Evolutionary conservation across 2,888 invertebrate species (phyloP).

Genomic region (Sphaerophoria taeniata): DNA sequence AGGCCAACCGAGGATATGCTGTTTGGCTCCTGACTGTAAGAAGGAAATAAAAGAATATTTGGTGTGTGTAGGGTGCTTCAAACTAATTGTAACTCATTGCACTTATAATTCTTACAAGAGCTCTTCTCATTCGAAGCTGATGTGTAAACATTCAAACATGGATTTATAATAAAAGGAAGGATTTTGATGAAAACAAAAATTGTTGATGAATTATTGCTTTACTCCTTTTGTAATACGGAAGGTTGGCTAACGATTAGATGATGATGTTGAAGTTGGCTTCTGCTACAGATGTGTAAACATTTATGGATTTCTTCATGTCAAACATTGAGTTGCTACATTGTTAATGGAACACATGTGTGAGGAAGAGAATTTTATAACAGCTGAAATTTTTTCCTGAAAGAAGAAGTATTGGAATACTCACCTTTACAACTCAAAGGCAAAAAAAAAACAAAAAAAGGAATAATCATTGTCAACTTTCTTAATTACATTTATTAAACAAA

Average conservation of each 20-base stretch:
- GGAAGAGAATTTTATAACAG: too few relatives aligned
- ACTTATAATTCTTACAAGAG: conserved; percentile 72
- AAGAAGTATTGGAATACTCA: too few relatives aligned
- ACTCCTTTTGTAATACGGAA: conserved; percentile 14
- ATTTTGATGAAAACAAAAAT: conserved; percentile 41
- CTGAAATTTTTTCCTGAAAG: too few relatives aligned
- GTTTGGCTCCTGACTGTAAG: background rate
- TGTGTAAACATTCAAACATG: conserved; percentile 54
- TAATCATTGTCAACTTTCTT: conserved; percentile 10
- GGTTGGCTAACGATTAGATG: conserved; percentile 36
- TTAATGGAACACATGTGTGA: too few relatives aligned
- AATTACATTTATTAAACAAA: conserved; percentile 23
- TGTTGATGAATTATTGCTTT: conserved; percentile 25
- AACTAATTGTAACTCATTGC: conserved; percentile 73
- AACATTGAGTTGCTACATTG: too few relatives aligned
- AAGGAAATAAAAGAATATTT: conserved; percentile 22
- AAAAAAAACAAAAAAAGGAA: background rate
- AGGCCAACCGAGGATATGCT: too few relatives aligned
- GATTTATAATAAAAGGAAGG: conserved; percentile 29
- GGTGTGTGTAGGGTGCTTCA: conserved; percentile 61
- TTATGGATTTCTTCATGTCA: conserved; percentile 2
- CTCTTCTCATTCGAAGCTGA: conserved; percentile 66
- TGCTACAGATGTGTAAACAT: conserved; percentile 61
- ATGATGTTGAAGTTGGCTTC: conserved; percentile 49
- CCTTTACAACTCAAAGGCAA: background rate